phyloP scores from a whole-genome alignment of 2,888 invertebrate genomes.

The Tenthredo livida region DNA sequence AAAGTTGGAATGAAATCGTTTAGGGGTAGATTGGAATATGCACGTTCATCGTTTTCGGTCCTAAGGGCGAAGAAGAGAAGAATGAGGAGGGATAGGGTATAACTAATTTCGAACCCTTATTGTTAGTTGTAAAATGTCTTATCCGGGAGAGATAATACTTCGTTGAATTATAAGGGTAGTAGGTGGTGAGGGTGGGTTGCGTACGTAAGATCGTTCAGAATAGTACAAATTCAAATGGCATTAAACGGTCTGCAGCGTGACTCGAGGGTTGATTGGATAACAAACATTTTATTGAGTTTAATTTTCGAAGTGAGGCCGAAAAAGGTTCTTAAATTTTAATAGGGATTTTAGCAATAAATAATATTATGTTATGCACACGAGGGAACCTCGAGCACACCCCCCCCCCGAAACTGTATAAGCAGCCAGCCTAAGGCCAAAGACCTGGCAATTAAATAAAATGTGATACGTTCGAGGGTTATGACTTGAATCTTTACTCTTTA shows the following conservation, averaged over 20 bases:
- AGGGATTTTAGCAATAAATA: constrained; percentile 77
- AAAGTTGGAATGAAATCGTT: constrained; percentile 29
- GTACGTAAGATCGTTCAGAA: constrained; percentile 48
- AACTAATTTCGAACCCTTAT: constrained; percentile 60
- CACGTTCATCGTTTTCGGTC: constrained; percentile 31
- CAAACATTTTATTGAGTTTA: constrained; percentile 78
- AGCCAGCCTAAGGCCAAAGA: constrained; percentile 45
- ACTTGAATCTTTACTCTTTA: constrained; percentile 78
- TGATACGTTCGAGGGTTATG: constrained; percentile 76
- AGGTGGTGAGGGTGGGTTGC: background rate
- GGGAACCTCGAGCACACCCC: constrained; percentile 51
- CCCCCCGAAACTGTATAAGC: background rate
- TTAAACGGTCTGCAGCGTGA: constrained; percentile 50
- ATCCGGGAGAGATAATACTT: constrained; percentile 55
- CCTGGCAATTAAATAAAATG: constrained; percentile 78
- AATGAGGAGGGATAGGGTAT: constrained; percentile 53
- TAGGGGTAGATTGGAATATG: constrained; percentile 23
- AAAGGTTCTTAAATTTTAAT: constrained; percentile 72
- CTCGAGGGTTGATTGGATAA: constrained; percentile 72
- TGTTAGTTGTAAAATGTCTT: constrained; percentile 61
- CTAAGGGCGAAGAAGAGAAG: background rate
- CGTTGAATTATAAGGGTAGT: background rate
- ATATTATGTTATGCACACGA: constrained; percentile 74
- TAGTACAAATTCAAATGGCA: constrained; percentile 65
- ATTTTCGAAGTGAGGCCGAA: constrained; percentile 70